Percentiles rank a stretch among this genome's conserved stretches.
phyloP scores from a whole-genome alignment of 2,888 invertebrate species.

The Apamea epomidion region DNA sequence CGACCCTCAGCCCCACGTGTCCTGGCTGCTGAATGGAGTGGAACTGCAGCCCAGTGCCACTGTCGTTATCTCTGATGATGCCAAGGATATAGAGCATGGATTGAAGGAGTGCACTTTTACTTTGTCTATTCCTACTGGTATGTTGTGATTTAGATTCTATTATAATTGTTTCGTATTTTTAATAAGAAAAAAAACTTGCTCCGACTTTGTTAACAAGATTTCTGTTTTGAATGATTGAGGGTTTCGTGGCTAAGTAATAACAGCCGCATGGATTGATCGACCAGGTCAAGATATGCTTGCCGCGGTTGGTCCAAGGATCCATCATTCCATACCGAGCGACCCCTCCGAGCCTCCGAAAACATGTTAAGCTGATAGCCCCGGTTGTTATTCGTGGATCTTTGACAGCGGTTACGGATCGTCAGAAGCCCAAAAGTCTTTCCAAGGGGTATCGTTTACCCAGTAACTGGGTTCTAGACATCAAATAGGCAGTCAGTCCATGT shows the following conservation, averaged over 20 bases:
- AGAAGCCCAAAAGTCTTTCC: neutral
- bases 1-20: conserved; percentile 96
- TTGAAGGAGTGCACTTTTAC: conserved; percentile 95
- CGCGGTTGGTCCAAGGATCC: neutral
- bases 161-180: neutral
- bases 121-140: conserved; percentile 94
- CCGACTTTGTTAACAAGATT: neutral
- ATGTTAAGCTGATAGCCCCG: no score
- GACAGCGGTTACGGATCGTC: neutral
- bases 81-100: conserved; percentile 93
- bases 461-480: neutral
- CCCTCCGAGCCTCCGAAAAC: neutral
- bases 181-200: neutral
- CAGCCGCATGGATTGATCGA: no score
- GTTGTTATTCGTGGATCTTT: no score
- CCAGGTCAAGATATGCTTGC: no score
- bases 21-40: conserved; percentile 95
- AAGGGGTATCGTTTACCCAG: neutral
- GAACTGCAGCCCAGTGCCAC: conserved; percentile 92
- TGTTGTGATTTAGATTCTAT: conserved; percentile 30
- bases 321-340: neutral
- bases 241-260: neutral
- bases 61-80: conserved; percentile 91
- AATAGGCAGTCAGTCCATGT: neutral
- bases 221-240: neutral